These are phyloP conservation scores for Pogona vitticeps DNA, from an alignment of 2,113 vertebrate species.

Conservation along the genomic window DNA sequence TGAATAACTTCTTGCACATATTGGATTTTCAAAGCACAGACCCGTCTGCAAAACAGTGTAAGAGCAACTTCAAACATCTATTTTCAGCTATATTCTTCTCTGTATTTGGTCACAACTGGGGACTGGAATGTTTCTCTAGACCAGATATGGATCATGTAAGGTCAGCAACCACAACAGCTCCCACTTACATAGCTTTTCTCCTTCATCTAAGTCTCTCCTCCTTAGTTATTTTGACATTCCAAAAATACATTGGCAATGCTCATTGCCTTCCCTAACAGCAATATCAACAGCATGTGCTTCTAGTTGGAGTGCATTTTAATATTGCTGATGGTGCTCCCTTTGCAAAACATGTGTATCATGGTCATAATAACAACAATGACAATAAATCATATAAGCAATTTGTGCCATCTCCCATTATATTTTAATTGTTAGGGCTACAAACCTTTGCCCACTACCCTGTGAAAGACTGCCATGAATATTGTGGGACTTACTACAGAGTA, in stretches of 20 bases:
- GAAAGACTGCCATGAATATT: neutral
- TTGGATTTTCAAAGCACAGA: neutral
- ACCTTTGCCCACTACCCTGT: neutral
- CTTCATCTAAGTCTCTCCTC: neutral
- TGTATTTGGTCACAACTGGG: neutral
- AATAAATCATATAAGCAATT: neutral
- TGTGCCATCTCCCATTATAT: neutral
- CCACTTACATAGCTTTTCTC: neutral
- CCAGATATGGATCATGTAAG: neutral
- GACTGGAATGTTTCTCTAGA: neutral
- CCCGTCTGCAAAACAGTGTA: conserved; percentile 1
- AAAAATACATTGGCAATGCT: neutral
- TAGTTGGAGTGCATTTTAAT: neutral
- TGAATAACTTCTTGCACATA: neutral
- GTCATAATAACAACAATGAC: neutral
- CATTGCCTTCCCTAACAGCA: neutral
- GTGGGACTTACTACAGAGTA: neutral
- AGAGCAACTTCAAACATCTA: rapidly evolving
- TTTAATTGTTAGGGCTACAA: neutral
- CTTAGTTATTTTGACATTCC: neutral
- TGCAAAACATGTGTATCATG: neutral
- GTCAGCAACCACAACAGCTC: neutral
- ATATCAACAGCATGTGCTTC: neutral
- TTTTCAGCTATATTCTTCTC: neutral
- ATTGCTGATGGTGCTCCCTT: neutral